Evolutionary conservation across 1,140 invertebrate genomes (phyloP).

Genomic region (Drosophila simulans): DNA sequence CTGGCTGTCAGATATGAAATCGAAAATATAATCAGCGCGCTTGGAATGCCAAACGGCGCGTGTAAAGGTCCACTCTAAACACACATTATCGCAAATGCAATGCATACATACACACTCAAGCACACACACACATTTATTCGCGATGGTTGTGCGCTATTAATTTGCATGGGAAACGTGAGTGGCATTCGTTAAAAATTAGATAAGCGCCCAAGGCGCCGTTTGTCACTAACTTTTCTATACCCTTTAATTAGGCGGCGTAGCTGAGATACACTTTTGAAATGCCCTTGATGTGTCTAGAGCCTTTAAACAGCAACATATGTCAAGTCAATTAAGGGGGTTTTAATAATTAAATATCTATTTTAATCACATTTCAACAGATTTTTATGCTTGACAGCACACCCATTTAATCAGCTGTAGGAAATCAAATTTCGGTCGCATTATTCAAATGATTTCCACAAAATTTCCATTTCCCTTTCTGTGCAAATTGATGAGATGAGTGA

Average conservation of each 20-base stretch:
- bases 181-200: constrained; percentile 47
- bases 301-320: neutral
- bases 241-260: constrained; percentile 21
- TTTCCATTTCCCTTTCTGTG: neutral
- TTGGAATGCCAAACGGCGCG: constrained; percentile 37
- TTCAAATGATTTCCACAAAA: constrained; percentile 13
- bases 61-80: constrained; percentile 9
- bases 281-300: neutral
- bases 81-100: constrained; percentile 10
- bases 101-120: neutral
- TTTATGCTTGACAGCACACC: neutral
- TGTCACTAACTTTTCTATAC: constrained; percentile 15
- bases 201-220: constrained; percentile 30
- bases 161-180: constrained; percentile 71
- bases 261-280: neutral
- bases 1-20: constrained; percentile 53
- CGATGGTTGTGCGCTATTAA: constrained; percentile 31
- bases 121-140: constrained; percentile 5
- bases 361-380: neutral
- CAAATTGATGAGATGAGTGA: constrained; percentile 12
- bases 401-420: constrained; percentile 1
- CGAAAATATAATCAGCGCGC: constrained; percentile 58
- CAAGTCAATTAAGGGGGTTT: too few species aligned
- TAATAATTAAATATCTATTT: neutral
- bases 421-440: constrained; percentile 22